Conservation (phyloP, 2,888 invertebrate genomes). For the Sinopyrophorus schimmeli region DNA sequence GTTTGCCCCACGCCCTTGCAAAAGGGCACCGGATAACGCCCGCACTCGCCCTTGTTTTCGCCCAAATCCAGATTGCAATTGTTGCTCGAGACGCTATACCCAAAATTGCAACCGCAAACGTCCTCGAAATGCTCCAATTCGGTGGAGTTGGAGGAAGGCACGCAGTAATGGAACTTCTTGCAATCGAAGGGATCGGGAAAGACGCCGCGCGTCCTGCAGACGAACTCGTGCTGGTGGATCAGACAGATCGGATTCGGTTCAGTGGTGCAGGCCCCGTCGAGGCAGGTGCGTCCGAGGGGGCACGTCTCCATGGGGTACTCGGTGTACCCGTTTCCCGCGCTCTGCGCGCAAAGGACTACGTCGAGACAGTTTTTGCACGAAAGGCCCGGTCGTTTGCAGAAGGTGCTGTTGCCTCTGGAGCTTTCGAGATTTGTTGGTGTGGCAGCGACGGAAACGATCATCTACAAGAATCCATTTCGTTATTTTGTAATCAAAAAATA, state of each 20-base stretch:
- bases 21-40: not conserved
- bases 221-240: constrained; percentile 2
- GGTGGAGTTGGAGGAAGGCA: constrained; percentile 1
- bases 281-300: not conserved
- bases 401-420: too few relatives aligned
- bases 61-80: constrained; percentile 6
- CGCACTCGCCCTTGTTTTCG: not conserved
- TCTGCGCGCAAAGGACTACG: not conserved
- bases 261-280: not conserved
- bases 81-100: too few relatives aligned
- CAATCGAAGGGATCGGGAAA: constrained; percentile 20
- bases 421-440: too few relatives aligned
- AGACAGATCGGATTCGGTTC: not conserved
- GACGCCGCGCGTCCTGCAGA: constrained; percentile 10
- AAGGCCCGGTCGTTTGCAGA: not conserved
- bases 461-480: too few relatives aligned
- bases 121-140: not conserved
- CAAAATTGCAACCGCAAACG: constrained; percentile 3
- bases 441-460: too few relatives aligned
- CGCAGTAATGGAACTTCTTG: constrained; percentile 10
- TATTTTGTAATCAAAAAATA: too few relatives aligned
- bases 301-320: too few relatives aligned
- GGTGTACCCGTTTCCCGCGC: not conserved
- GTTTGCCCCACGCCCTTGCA: not conserved
- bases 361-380: not conserved